These are phyloP conservation scores for Helicoverpa zea DNA, from an alignment of 1,140 invertebrate genomes.

Conservation along the genomic window DNA sequence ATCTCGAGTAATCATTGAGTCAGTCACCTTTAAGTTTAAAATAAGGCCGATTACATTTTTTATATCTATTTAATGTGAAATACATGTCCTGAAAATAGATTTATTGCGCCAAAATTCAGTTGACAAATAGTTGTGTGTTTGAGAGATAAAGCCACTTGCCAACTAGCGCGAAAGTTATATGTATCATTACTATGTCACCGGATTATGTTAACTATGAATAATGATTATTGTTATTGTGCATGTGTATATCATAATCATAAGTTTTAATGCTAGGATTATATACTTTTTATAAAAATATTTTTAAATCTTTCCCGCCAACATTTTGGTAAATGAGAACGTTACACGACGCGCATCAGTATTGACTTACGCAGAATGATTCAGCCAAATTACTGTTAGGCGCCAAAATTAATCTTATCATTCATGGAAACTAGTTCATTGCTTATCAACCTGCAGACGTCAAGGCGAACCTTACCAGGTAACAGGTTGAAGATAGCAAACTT, in stretches of 20 bases:
- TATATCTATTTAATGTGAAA: not conserved
- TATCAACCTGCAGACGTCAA: conserved; percentile 56
- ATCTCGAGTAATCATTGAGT: not conserved
- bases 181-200: conserved; percentile 7
- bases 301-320: not conserved
- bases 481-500: conserved; percentile 50
- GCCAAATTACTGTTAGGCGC: conserved; percentile 59
- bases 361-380: conserved; percentile 49
- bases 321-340: not conserved
- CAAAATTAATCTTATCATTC: conserved; percentile 71
- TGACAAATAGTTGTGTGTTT: not conserved
- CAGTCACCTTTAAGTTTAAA: not conserved
- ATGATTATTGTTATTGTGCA: not conserved
- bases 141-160: conserved; percentile 25
- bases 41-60: not conserved
- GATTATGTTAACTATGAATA: conserved; percentile 30
- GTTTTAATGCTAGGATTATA: not conserved
- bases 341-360: conserved; percentile 1
- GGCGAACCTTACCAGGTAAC: conserved; percentile 55
- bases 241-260: not conserved
- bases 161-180: conserved; percentile 13
- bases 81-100: conserved; percentile 12
- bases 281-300: not conserved
- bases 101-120: conserved; percentile 11
- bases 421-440: conserved; percentile 70